Percentiles rank a stretch among this genome's conserved stretches.
These are phyloP conservation scores for Galeopterus variegatus DNA, from an alignment of 2,113 vertebrate genomes.

Conservation along the genomic window DNA sequence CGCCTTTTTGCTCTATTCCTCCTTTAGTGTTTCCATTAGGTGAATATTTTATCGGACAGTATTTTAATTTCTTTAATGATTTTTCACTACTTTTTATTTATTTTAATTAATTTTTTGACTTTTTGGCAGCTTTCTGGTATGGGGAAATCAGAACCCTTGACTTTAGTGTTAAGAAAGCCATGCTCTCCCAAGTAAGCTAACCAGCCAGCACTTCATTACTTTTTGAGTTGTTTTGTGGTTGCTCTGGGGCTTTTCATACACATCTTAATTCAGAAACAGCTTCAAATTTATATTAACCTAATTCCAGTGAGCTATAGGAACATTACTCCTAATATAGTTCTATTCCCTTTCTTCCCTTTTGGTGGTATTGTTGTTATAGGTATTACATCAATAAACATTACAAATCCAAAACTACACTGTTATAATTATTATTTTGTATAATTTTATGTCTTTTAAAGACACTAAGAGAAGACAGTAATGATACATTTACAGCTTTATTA, in stretches of 20 bases:
- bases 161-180: too few species aligned
- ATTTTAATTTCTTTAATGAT: background rate
- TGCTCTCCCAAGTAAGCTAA: too few species aligned
- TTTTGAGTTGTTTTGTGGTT: slow-evolving; percentile 18
- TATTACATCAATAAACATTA: background rate
- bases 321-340: background rate
- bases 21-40: background rate
- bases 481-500: background rate
- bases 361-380: background rate
- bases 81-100: too few species aligned
- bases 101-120: too few species aligned
- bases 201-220: too few species aligned
- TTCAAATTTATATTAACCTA: background rate
- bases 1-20: background rate
- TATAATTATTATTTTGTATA: background rate
- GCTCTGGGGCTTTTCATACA: background rate
- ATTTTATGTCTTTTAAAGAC: slow-evolving; percentile 36
- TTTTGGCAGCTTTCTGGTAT: too few species aligned
- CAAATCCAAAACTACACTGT: background rate
- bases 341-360: background rate
- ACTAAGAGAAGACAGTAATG: background rate
- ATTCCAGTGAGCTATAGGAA: background rate
- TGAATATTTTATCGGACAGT: background rate
- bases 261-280: background rate
- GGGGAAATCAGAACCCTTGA: too few species aligned